phyloP scores from a whole-genome alignment of 2,113 vertebrate species.

The Mugil cephalus region DNA sequence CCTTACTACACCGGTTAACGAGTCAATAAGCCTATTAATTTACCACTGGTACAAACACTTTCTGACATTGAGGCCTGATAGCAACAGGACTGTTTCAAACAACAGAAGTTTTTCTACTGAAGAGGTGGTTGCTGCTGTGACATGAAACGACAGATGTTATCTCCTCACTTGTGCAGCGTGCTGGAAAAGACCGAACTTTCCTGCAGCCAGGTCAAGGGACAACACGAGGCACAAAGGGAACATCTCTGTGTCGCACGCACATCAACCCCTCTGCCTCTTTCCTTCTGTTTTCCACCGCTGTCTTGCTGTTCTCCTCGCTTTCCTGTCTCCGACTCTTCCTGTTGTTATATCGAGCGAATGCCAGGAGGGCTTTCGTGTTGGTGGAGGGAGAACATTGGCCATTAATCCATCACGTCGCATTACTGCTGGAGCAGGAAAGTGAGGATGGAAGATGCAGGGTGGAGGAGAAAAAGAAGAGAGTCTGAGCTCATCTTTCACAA shows the following conservation, averaged over 20 bases:
- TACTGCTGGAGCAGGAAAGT: conserved; percentile 24
- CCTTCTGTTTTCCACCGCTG: not conserved
- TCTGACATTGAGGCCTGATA: not conserved
- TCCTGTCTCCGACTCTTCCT: conserved; percentile 26
- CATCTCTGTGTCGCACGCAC: conserved; percentile 1
- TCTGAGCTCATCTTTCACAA: not conserved
- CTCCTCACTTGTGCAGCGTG: conserved; percentile 41
- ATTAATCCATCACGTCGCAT: conserved; percentile 53
- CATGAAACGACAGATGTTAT: conserved; percentile 39
- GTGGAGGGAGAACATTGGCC: conserved; percentile 5
- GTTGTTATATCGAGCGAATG: conserved; percentile 38
- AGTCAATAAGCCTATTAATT: not conserved
- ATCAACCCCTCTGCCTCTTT: conserved; percentile 1
- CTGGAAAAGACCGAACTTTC: conserved; percentile 41
- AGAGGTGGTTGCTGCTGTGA: conserved; percentile 1
- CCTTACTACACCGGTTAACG: not conserved
- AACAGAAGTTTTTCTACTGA: not conserved
- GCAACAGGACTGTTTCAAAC: not conserved
- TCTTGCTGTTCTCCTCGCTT: conserved; percentile 6
- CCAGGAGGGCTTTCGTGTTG: conserved; percentile 29
- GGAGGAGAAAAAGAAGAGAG: not conserved
- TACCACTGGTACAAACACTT: not conserved
- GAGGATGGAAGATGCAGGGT: not conserved
- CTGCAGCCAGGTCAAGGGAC: conserved; percentile 46
- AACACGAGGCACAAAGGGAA: conserved; percentile 16